Conservation (phyloP, 2,113 vertebrate genomes). For the Cyanistes caeruleus region DNA sequence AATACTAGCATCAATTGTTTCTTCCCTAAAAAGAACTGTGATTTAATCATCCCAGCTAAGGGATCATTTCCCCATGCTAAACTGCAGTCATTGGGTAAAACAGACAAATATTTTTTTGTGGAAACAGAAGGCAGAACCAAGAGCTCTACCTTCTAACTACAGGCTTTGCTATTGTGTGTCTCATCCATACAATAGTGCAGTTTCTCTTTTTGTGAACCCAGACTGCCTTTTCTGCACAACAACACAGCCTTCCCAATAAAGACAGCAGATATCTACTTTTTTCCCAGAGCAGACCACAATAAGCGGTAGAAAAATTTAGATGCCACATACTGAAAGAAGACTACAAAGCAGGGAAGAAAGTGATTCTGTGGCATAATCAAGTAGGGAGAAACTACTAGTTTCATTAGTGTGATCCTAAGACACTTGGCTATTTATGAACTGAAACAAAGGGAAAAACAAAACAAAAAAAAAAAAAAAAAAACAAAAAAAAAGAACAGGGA, state of each 20-base stretch:
- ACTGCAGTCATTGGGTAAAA: not conserved
- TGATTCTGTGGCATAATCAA: not conserved
- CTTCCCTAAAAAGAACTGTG: not conserved
- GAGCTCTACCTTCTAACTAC: not conserved
- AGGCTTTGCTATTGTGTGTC: not conserved
- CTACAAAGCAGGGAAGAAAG: not conserved
- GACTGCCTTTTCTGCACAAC: not conserved
- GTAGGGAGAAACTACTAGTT: not conserved
- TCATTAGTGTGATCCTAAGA: slow-evolving; percentile 9
- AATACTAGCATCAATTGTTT: not conserved
- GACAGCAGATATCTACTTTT: not conserved
- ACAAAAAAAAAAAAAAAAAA: not conserved
- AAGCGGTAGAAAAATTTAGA: not conserved
- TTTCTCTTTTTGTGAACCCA: not conserved
- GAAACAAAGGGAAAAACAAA: not conserved
- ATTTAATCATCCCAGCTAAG: fast-evolving
- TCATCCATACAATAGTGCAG: not conserved
- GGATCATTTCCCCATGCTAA: not conserved
- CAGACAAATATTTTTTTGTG: not conserved
- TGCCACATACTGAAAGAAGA: not conserved
- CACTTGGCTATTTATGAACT: slow-evolving; percentile 30
- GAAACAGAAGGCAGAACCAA: slow-evolving; percentile 21
- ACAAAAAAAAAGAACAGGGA: not conserved
- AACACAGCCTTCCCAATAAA: not conserved
- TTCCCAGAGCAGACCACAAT: not conserved